A percentile compares a stretch with the other conserved stretches of the same genome.
Evolutionary conservation across 2,113 vertebrate species (phyloP).

Genomic region (Delphinus delphis): DNA sequence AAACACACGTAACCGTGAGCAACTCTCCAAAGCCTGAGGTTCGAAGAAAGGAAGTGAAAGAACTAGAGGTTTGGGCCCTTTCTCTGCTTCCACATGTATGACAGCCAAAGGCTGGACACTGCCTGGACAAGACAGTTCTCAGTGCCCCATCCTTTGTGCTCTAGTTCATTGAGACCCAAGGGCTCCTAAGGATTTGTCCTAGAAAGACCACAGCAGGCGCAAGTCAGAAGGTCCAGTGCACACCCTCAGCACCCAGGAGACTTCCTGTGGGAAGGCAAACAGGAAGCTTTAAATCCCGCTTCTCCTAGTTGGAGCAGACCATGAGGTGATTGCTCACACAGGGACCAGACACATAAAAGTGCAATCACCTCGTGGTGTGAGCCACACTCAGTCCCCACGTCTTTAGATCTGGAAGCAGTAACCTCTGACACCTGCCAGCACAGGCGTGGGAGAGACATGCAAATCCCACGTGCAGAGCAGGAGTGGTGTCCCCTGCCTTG

Average conservation of each 20-base stretch:
- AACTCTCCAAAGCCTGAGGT: background rate
- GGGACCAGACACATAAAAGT: fast-evolving
- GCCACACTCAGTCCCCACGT: background rate
- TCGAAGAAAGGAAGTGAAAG: background rate
- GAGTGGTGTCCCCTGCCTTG: background rate
- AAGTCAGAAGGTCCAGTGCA: background rate
- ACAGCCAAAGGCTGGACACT: background rate
- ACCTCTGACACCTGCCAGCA: background rate
- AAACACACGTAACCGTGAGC: fast-evolving
- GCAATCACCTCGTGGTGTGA: background rate
- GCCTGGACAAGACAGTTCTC: background rate
- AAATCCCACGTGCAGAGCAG: fast-evolving
- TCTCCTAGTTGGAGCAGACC: too few relatives aligned
- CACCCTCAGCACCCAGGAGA: background rate
- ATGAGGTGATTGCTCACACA: too few relatives aligned
- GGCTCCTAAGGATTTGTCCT: background rate
- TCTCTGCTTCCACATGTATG: background rate
- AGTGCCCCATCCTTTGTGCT: fast-evolving
- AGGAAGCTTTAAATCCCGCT: background rate
- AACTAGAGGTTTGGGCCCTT: background rate
- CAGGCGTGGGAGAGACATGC: background rate
- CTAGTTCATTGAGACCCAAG: fast-evolving
- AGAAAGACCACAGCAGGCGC: background rate
- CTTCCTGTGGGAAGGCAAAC: background rate
- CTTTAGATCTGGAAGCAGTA: background rate